Conservation (phyloP, 2,797 vertebrate species). For the Huso huso region DNA sequence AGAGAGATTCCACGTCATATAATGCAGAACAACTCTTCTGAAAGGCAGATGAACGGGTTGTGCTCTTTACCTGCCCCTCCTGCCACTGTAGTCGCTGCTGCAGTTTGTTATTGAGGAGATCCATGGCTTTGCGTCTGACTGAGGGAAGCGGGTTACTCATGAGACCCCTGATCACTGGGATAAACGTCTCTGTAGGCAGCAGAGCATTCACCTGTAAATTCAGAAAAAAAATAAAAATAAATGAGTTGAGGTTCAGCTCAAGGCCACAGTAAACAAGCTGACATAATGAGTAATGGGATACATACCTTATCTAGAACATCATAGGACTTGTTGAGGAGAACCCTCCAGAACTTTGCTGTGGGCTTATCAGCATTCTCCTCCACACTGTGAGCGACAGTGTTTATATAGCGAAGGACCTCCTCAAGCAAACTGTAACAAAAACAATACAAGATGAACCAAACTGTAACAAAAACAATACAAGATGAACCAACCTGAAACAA, state of each 20-base stretch:
- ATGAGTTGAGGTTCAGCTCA: not conserved
- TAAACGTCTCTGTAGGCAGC: slow-evolving; percentile 82
- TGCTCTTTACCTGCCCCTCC: slow-evolving; percentile 59
- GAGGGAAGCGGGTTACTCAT: slow-evolving; percentile 75
- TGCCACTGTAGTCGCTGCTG: slow-evolving; percentile 71
- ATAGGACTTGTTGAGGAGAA: slow-evolving; percentile 82
- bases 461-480: too few species aligned
- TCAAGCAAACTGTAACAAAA: slow-evolving; percentile 68
- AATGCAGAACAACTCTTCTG: too few species aligned
- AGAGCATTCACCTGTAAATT: slow-evolving; percentile 75
- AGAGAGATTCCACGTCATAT: too few species aligned
- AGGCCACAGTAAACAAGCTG: too few species aligned
- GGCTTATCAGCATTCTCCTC: slow-evolving; percentile 76
- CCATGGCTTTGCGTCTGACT: slow-evolving; percentile 87
- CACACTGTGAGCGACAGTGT: slow-evolving; percentile 68
- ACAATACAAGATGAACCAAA: too few species aligned
- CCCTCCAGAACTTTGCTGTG: slow-evolving; percentile 89
- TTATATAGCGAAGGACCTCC: slow-evolving; percentile 76
- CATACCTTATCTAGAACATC: slow-evolving; percentile 87
- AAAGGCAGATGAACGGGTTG: not conserved
- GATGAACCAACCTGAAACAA: too few species aligned
- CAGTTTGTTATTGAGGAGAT: slow-evolving; percentile 89
- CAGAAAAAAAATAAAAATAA: not conserved
- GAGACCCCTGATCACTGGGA: slow-evolving; percentile 76
- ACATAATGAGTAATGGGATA: not conserved